Conservation (phyloP, 2,113 vertebrate species). For the Candoia aspera region DNA sequence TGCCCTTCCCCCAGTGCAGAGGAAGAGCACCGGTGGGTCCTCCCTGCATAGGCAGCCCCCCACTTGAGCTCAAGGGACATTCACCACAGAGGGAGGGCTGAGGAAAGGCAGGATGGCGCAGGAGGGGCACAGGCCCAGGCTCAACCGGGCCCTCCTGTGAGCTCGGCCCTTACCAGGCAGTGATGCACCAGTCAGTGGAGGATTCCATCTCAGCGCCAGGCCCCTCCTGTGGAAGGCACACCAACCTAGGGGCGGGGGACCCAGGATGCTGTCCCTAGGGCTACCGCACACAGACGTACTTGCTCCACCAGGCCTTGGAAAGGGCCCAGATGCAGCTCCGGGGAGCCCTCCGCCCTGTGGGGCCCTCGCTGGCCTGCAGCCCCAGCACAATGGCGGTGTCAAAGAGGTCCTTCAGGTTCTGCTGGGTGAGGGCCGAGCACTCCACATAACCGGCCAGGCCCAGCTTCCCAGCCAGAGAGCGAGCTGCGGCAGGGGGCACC, state of each 20-base stretch:
- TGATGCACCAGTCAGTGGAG: too few relatives aligned
- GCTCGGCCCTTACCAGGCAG: too few relatives aligned
- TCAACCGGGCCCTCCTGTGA: too few relatives aligned
- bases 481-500: slow-evolving; percentile 72
- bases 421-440: slow-evolving; percentile 84
- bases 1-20: neutral
- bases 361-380: slow-evolving; percentile 71
- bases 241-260: rapidly evolving
- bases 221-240: too few relatives aligned
- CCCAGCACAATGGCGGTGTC: slow-evolving; percentile 81
- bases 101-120: too few relatives aligned
- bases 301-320: slow-evolving; percentile 87
- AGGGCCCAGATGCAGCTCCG: slow-evolving; percentile 84
- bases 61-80: neutral
- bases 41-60: neutral
- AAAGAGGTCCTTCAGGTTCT: slow-evolving; percentile 87
- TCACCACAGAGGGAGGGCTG: neutral
- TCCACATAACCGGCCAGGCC: slow-evolving; percentile 80
- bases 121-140: neutral
- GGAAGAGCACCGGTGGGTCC: neutral
- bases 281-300: slow-evolving; percentile 81
- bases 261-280: neutral
- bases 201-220: too few relatives aligned
- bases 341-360: slow-evolving; percentile 75
- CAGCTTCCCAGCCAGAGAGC: slow-evolving; percentile 73